Evolutionary conservation across 2,888 invertebrate genomes (phyloP), one percentile per base, ranked within the genome.

Genomic region (Rhamphomyia laevipes): DNA sequence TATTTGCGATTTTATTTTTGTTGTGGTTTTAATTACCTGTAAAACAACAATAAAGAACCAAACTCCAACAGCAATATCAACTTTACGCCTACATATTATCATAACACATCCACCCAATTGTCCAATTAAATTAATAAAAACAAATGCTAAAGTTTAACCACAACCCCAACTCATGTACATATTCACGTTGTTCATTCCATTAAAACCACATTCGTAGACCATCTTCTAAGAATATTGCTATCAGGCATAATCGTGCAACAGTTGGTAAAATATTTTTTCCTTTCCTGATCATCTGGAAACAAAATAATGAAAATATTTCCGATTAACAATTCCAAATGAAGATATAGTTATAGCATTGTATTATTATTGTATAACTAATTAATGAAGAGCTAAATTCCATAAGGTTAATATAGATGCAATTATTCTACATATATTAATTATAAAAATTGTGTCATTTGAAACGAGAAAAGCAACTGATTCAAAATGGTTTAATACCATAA

Each of bases 191-290:
- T 65, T 97, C 95, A 48, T 81, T 81, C 96, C 96, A 97, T 71
- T 99, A 99, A 64, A 92, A 87, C 86, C 94, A 99, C 99, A 99
- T 99, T 53, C 99, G 82, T 52, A 99, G 78, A 2, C 99, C 99
- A 77, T 99, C 99, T 74, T 99, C 99, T 54, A 99, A 77, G 75
- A 99, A 99, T 60, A 99, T 99, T 60, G 95, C 93, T 66, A 99
- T 94, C 52, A 99, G 81, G 71, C 96, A 99, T 53, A 99, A 74
- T 55, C 99, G 81, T 13, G 97, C 97, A 59, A 95, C 80, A 57
- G 95, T 95, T 23, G 99, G 99, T 59, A 99, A 75, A 56, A 97
- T 77, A 72, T 87, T 77, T 71, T 95, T 95, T 59, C 91, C 85
- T 74, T 89, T 86, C 59, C 95, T 80, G 61, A 94, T 84, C 52